phyloP scores from a whole-genome alignment of 1,140 invertebrate species.

The Anadara kagoshimensis region DNA sequence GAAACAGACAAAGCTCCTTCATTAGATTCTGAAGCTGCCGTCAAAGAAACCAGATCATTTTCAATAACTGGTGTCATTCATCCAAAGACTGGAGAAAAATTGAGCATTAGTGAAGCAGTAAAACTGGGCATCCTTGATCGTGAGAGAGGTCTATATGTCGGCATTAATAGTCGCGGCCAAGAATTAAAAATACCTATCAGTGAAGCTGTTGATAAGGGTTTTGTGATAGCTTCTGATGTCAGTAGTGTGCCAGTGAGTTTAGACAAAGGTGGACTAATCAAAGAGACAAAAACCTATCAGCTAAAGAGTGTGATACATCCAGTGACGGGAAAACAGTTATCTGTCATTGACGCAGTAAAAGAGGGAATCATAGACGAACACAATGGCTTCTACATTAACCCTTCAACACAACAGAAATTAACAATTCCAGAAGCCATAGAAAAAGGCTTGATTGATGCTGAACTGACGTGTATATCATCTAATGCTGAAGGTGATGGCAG shows the following conservation, averaged over 20 bases:
- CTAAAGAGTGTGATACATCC: slow-evolving; percentile 83
- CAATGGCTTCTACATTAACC: slow-evolving; percentile 85
- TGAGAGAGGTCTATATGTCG: slow-evolving; percentile 78
- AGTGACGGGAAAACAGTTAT: slow-evolving; percentile 74
- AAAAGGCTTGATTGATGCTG: slow-evolving; percentile 80
- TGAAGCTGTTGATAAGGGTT: slow-evolving; percentile 83
- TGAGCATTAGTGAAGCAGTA: slow-evolving; percentile 90
- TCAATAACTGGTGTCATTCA: slow-evolving; percentile 82
- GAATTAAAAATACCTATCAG: slow-evolving; percentile 80
- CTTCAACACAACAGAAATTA: slow-evolving; percentile 83
- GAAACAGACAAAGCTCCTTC: slow-evolving; percentile 51
- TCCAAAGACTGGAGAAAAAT: slow-evolving; percentile 85
- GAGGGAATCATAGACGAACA: slow-evolving; percentile 89
- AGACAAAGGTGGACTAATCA: slow-evolving; percentile 42
- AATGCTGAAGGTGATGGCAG: slow-evolving; percentile 63
- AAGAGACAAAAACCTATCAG: slow-evolving; percentile 71
- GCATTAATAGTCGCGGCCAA: slow-evolving; percentile 56
- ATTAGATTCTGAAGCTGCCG: slow-evolving; percentile 48
- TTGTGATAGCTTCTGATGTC: slow-evolving; percentile 66
- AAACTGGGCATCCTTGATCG: slow-evolving; percentile 89
- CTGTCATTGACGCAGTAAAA: slow-evolving; percentile 86
- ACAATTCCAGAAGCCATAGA: slow-evolving; percentile 87
- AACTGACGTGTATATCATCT: slow-evolving; percentile 77
- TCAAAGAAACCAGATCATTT: slow-evolving; percentile 70
- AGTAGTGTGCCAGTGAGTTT: slow-evolving; percentile 30